Percentiles rank a stretch among this genome's conserved stretches.
Evolutionary conservation across 1,140 invertebrate genomes (phyloP).

Genomic region (Drosophila erecta): DNA sequence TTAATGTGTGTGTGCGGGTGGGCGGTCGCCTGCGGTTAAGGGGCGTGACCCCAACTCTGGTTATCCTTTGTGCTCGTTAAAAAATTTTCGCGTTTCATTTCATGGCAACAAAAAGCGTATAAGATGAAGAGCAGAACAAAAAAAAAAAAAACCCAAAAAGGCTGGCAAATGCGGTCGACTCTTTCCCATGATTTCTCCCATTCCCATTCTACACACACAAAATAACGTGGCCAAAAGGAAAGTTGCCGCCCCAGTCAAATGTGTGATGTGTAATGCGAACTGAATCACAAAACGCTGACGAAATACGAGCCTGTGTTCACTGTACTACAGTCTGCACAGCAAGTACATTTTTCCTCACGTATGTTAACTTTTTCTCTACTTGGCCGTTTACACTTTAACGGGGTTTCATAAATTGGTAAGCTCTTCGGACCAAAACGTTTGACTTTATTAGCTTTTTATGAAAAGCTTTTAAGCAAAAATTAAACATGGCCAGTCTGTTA

Average conservation of each 20-base stretch:
- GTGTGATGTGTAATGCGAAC: slow-evolving; percentile 50
- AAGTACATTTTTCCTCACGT: slow-evolving; percentile 34
- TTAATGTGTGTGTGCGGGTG: slow-evolving; percentile 33
- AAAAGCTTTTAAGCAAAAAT: too few species aligned
- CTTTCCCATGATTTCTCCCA: slow-evolving; percentile 5
- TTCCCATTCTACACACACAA: slow-evolving; percentile 16
- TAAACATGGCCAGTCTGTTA: too few species aligned
- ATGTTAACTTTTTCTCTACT: slow-evolving; percentile 11
- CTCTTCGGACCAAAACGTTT: too few species aligned
- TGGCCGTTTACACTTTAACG: neutral
- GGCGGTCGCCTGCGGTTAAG: slow-evolving; percentile 12
- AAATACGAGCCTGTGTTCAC: slow-evolving; percentile 54
- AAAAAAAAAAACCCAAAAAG: slow-evolving; percentile 31
- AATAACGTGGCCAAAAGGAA: slow-evolving; percentile 11
- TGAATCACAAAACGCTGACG: slow-evolving; percentile 57
- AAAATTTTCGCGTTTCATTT: slow-evolving; percentile 81
- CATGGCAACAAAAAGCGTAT: slow-evolving; percentile 60
- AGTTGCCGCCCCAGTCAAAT: slow-evolving; percentile 57
- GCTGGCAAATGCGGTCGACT: slow-evolving; percentile 66
- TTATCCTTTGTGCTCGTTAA: slow-evolving; percentile 76
- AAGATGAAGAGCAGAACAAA: slow-evolving; percentile 36
- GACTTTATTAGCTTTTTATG: too few species aligned
- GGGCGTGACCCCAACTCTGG: slow-evolving; percentile 46
- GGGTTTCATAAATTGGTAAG: neutral
- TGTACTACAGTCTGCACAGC: slow-evolving; percentile 37